A percentile compares a stretch with the other conserved stretches of the same genome.
Conservation (phyloP, 2,888 invertebrate genomes). For the Volucella inanis region DNA sequence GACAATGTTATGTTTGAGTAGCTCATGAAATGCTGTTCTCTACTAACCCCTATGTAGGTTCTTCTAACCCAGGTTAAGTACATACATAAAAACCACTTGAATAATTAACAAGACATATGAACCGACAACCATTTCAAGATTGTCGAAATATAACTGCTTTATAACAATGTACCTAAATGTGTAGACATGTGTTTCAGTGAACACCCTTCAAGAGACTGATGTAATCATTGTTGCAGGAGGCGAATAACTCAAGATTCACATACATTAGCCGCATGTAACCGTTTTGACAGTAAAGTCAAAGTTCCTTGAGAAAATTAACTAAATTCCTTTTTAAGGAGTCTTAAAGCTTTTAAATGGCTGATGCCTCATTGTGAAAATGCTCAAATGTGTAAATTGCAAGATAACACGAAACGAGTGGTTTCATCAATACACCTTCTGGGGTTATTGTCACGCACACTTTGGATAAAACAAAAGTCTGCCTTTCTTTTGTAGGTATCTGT, state of each 20-base stretch:
- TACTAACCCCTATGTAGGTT: neutral
- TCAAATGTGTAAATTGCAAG: conserved; percentile 7
- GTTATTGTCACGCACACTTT: neutral
- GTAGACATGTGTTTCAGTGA: conserved; percentile 14
- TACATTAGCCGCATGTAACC: neutral
- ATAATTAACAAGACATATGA: conserved; percentile 58
- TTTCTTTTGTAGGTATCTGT: too few species aligned
- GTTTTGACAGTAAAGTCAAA: neutral
- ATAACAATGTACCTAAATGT: conserved; percentile 34
- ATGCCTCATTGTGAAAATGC: neutral
- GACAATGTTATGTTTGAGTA: conserved; percentile 64
- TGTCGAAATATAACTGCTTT: conserved; percentile 31
- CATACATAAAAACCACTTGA: conserved; percentile 57
- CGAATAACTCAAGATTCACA: conserved; percentile 14
- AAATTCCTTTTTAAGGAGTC: neutral
- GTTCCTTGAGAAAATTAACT: conserved; percentile 27
- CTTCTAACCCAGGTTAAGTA: conserved; percentile 5
- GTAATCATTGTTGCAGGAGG: conserved; percentile 9
- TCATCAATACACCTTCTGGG: neutral
- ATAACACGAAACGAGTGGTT: conserved; percentile 1
- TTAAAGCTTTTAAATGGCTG: neutral
- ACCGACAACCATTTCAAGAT: conserved; percentile 13
- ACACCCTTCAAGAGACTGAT: conserved; percentile 4
- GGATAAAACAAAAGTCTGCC: neutral
- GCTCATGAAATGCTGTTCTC: conserved; percentile 49